A percentile compares a stretch with the other conserved stretches of the same genome.
These are phyloP conservation scores for Trachelus iudaicus DNA, from an alignment of 2,888 invertebrate genomes.

Conservation along the genomic window DNA sequence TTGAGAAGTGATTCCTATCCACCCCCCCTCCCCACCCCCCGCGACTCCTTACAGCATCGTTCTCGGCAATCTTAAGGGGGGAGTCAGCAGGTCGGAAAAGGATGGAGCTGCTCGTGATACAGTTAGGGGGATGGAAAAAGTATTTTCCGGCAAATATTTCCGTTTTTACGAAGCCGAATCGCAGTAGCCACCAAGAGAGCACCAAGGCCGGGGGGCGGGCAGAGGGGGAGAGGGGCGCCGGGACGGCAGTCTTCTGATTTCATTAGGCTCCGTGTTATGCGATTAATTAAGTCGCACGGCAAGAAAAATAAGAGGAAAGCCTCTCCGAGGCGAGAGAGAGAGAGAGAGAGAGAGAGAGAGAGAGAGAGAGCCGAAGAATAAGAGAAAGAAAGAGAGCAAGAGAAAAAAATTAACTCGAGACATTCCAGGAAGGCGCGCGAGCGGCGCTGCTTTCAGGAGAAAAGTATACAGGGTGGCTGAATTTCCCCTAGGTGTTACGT, in stretches of 20 bases:
- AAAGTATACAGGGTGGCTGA: too few species aligned
- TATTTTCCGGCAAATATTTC: slow-evolving; percentile 61
- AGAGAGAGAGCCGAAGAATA: slow-evolving; percentile 25
- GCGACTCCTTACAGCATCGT: background rate
- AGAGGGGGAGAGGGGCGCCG: slow-evolving; percentile 46
- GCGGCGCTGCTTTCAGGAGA: background rate
- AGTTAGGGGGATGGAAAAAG: slow-evolving; percentile 42
- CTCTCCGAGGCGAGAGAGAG: background rate
- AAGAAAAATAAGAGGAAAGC: slow-evolving; percentile 57
- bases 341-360: slow-evolving; percentile 12
- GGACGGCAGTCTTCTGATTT: slow-evolving; percentile 57
- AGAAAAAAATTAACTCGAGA: slow-evolving; percentile 55
- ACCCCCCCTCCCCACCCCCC: too few species aligned
- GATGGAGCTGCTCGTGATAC: background rate
- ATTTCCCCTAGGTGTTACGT: too few species aligned
- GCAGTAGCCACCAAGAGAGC: slow-evolving; percentile 11
- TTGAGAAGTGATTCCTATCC: slow-evolving; percentile 13
- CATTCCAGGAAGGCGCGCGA: slow-evolving; percentile 37
- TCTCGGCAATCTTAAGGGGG: background rate
- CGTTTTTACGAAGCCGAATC: slow-evolving; percentile 49
- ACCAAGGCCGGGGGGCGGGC: slow-evolving; percentile 25
- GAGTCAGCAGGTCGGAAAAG: background rate
- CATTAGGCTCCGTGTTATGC: slow-evolving; percentile 66
- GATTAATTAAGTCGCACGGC: slow-evolving; percentile 65
- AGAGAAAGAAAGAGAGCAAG: background rate